Base-by-base conservation (phyloP, 1,140 invertebrate species). In the Drosophila biarmipes region DNA sequence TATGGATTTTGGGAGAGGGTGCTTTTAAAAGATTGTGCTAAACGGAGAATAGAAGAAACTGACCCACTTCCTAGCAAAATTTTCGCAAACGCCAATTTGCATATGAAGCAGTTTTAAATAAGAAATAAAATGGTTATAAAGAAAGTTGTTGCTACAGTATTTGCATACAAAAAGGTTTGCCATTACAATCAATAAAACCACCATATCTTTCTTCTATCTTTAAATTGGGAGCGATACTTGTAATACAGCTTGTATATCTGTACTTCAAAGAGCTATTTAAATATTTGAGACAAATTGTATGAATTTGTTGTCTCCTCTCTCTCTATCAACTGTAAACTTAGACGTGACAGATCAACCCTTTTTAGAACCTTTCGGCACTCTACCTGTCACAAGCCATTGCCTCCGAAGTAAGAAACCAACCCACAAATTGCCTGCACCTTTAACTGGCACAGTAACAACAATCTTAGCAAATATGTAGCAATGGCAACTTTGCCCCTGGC, bases 401-500 rank as follows among this genome's bases (percentile, higher is more conserved):
- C 40, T 69, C 17, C 34, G 0, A 11, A 31, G 17, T 24, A 37
- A 61, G 14, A 68, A 46, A 31, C 40, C 52, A 69, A 31, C 29
- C 48, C 48, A 14, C 24, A 46, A 55, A 68, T 68, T 45, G 63
- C 27, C 17, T 29, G 63, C 66, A 46, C 66, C 66, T 69, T 69
- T 46, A 69, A 69, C 40, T 46, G 35, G 64, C 42, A 38, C 66
- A 24, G 5, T 15, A 38, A 61, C 27, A 48, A 31, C 11, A 69
- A 43, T 37, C 31, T 35, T n/a, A 53, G 21, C 51, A 68, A 63
- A 61, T 54, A 48, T 69, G 49, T 73, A 61, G 69, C 57, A 74
- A 63, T 74, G 56, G 31, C 75, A 73, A 79, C 55, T 79, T 58
- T 58, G 57, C 55, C 55, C 42, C 56, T 45, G 52, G 56, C 71